Percentiles rank a stretch among this genome's conserved stretches.
These are phyloP conservation scores for Himalopsyche phryganea DNA, from an alignment of 1,140 invertebrate species.

Conservation along the genomic window DNA sequence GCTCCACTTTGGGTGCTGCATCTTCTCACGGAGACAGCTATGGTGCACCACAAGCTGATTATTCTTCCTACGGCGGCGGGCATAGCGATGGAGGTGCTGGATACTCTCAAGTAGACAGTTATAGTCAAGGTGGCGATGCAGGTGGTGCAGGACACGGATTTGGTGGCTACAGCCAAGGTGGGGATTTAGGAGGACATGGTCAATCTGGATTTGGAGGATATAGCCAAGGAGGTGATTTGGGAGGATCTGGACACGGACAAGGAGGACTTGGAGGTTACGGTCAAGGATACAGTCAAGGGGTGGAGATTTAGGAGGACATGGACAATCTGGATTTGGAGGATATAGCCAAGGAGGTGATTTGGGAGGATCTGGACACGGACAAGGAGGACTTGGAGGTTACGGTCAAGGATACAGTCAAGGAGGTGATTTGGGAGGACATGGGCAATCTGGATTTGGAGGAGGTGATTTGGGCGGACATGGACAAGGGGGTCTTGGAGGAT, in stretches of 20 bases:
- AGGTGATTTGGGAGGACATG: conserved; percentile 1
- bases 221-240: conserved; percentile 3
- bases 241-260: background rate
- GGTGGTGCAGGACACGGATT: background rate
- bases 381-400: conserved; percentile 6
- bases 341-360: conserved; percentile 4
- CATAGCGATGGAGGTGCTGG: background rate
- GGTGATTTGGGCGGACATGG: background rate
- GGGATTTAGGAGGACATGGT: conserved; percentile 1
- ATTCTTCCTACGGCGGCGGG: background rate
- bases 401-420: background rate
- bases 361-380: background rate
- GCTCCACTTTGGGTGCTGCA: background rate
- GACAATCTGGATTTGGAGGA: background rate
- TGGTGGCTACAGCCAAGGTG: background rate
- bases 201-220: background rate
- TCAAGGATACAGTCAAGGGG: background rate
- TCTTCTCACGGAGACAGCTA: background rate
- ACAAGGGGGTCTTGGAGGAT: conserved; percentile 10
- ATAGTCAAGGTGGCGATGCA: conserved; percentile 1
- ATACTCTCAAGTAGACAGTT: background rate
- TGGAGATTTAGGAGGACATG: conserved; percentile 1
- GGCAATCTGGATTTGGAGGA: background rate
- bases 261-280: conserved; percentile 4
- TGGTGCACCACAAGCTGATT: background rate